phyloP scores from a whole-genome alignment of 1,140 invertebrate species.

The Drosophila azteca region DNA sequence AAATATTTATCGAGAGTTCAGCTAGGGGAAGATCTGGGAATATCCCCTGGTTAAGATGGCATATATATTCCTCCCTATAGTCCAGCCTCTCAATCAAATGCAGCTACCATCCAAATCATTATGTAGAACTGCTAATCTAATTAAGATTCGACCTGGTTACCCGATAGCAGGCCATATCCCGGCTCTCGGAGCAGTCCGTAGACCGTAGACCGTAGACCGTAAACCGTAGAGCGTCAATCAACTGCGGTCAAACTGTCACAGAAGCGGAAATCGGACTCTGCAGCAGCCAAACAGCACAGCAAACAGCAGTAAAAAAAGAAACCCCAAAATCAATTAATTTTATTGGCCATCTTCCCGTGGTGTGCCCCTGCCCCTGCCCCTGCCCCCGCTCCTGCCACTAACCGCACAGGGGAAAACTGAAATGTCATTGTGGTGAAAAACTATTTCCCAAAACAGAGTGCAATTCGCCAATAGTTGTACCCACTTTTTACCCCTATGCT shows the following conservation, averaged over 20 bases:
- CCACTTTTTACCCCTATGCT: conserved; percentile 6
- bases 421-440: conserved; percentile 73
- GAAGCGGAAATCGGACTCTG: conserved; percentile 60
- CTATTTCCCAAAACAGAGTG: conserved; percentile 50
- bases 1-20: conserved; percentile 22
- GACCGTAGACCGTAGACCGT: not conserved
- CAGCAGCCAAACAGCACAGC: conserved; percentile 31
- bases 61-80: too few species aligned
- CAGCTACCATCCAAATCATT: not conserved
- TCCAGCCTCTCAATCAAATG: too few species aligned
- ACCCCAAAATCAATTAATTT: conserved; percentile 80
- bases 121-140: conserved; percentile 25
- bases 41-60: too few species aligned
- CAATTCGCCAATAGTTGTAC: conserved; percentile 28
- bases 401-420: conserved; percentile 53
- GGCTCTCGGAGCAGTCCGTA: conserved; percentile 4
- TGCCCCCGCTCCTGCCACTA: not conserved
- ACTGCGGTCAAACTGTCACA: conserved; percentile 61
- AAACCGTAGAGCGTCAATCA: conserved; percentile 48
- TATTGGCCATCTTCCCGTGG: conserved; percentile 56
- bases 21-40: too few species aligned
- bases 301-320: conserved; percentile 48
- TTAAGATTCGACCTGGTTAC: conserved; percentile 24
- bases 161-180: conserved; percentile 5
- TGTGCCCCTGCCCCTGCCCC: conserved; percentile 6